These are phyloP conservation scores for Leptothorax acervorum DNA, from an alignment of 2,888 invertebrate genomes.

Conservation along the genomic window DNA sequence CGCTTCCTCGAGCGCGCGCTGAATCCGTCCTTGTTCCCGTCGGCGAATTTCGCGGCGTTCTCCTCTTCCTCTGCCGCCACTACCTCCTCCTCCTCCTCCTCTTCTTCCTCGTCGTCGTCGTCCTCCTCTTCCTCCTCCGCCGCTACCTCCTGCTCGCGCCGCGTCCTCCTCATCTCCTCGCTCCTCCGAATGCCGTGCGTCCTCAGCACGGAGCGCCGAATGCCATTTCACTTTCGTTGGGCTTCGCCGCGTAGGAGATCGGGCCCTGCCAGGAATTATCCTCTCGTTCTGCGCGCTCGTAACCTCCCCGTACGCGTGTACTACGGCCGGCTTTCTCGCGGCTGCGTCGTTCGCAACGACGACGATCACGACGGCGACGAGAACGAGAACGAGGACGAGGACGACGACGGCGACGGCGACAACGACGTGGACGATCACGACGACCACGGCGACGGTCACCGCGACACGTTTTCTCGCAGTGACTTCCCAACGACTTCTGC, in stretches of 20 bases:
- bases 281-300: constrained; percentile 77
- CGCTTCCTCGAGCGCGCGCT: constrained; percentile 69
- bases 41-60: constrained; percentile 83
- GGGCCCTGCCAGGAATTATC: constrained; percentile 82
- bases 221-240: constrained; percentile 86
- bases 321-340: constrained; percentile 74
- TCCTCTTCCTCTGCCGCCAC: constrained; percentile 66
- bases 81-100: constrained; percentile 61
- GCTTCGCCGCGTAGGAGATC: constrained; percentile 84
- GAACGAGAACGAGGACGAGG: constrained; percentile 49
- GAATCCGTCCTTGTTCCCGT: constrained; percentile 79
- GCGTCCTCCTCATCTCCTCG: constrained; percentile 76
- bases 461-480: constrained; percentile 72
- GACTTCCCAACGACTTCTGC: constrained; percentile 66
- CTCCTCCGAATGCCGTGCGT: constrained; percentile 81
- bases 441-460: constrained; percentile 55
- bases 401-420: constrained; percentile 47
- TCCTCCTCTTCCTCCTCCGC: constrained; percentile 65
- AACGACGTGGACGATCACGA: constrained; percentile 21
- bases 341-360: constrained; percentile 62
- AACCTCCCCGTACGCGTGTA: constrained; percentile 73
- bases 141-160: constrained; percentile 71
- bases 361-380: constrained; percentile 57
- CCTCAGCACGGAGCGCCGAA: constrained; percentile 81
- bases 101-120: constrained; percentile 63